Evolutionary conservation across 2,888 invertebrate species (phyloP).

Genomic region (Schizaphis graminum): DNA sequence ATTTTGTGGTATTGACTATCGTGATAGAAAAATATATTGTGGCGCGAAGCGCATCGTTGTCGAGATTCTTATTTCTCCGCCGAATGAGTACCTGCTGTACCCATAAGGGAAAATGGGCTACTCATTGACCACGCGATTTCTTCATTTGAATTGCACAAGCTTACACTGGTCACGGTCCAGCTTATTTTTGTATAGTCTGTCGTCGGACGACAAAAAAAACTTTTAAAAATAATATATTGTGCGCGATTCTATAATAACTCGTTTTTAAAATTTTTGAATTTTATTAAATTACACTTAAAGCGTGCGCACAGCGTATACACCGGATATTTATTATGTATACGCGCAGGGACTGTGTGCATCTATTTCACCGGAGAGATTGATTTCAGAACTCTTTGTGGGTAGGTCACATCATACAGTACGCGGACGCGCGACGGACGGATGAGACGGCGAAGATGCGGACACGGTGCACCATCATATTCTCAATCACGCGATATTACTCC

Average conservation of each 20-base stretch:
- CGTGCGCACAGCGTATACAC: not conserved
- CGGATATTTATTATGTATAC: not conserved
- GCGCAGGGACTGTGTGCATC: not conserved
- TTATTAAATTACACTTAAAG: not conserved
- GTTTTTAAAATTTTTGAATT: not conserved
- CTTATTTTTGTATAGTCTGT: not conserved
- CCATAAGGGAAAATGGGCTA: too few relatives aligned
- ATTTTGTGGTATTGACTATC: not conserved
- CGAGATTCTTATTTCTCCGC: not conserved
- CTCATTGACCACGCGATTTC: too few relatives aligned
- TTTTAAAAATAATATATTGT: not conserved
- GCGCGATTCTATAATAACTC: not conserved
- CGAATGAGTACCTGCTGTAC: too few relatives aligned
- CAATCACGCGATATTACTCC: slow-evolving; percentile 9
- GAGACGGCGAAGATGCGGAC: not conserved
- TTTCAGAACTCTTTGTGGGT: not conserved
- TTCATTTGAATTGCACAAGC: too few relatives aligned
- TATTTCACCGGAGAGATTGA: not conserved
- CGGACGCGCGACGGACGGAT: not conserved
- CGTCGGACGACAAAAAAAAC: not conserved
- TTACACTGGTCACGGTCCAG: not conserved
- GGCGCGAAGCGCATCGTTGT: not conserved
- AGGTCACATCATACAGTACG: not conserved
- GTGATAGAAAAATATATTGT: not conserved
- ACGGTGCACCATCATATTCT: not conserved